Percentiles rank a stretch among this genome's conserved stretches.
These are phyloP conservation scores for Ceriagrion tenellum DNA, from an alignment of 2,888 invertebrate genomes.

Conservation along the genomic window DNA sequence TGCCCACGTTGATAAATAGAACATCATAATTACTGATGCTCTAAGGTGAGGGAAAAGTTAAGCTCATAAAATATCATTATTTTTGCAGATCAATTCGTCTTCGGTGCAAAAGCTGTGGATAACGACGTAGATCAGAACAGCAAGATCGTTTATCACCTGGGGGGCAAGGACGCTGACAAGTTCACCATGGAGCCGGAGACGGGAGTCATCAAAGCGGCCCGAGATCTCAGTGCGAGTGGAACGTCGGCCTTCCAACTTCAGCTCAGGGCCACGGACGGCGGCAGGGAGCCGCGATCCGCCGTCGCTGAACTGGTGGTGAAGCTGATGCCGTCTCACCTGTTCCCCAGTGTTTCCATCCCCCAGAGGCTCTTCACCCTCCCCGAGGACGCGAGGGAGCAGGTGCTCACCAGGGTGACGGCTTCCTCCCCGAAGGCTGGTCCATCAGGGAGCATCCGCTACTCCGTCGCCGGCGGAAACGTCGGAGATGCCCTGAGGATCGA, in stretches of 20 bases:
- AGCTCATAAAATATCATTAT: conserved; percentile 61
- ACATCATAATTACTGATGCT: not conserved
- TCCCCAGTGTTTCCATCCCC: conserved; percentile 87
- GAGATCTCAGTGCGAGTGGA: conserved; percentile 81
- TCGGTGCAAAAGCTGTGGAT: conserved; percentile 93
- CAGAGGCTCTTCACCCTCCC: conserved; percentile 85
- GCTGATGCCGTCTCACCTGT: conserved; percentile 87
- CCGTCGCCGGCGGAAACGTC: conserved; percentile 96
- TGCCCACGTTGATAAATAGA: not conserved
- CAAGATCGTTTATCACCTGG: conserved; percentile 88
- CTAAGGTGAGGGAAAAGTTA: conserved; percentile 28
- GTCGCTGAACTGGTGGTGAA: conserved; percentile 88
- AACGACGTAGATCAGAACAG: conserved; percentile 90
- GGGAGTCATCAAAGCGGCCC: conserved; percentile 91
- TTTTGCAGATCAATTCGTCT: conserved; percentile 86
- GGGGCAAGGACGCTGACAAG: conserved; percentile 87
- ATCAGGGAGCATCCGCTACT: conserved; percentile 86
- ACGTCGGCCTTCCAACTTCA: conserved; percentile 82
- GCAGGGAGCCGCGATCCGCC: conserved; percentile 84
- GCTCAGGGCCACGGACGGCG: conserved; percentile 91
- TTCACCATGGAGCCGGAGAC: conserved; percentile 90
- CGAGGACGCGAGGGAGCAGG: conserved; percentile 84
- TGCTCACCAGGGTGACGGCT: conserved; percentile 88
- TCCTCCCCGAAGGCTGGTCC: conserved; percentile 89
- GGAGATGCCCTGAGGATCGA: conserved; percentile 92